Evolutionary conservation across 2,113 vertebrate genomes (phyloP), one percentile per base, ranked within the genome.

Genomic region (Urocolius indicus): DNA sequence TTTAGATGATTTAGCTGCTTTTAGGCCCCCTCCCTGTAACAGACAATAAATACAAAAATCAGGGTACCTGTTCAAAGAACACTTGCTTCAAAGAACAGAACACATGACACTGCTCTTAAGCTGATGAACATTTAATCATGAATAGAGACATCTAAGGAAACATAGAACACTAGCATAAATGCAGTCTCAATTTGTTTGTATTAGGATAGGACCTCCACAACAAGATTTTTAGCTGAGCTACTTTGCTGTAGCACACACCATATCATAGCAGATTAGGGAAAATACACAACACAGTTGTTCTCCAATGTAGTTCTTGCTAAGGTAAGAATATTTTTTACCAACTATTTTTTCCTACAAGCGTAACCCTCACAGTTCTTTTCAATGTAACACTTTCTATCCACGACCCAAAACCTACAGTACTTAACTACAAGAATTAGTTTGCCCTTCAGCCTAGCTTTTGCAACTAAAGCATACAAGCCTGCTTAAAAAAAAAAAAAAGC

Each of bases 1-100:
- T 98, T 98, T 98, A 90, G 98, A 97, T 49, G 97, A 95, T 87
- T 98, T 98, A 94, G 96, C 71, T 87, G 94, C 90, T 94, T 98
- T 98, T 92, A 98, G 89, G 13, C 92, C 74, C 43, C 95, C 97
- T 95, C 97, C 98, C 98, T 98, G 21, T 38, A 98, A 94, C 0
- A 97, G 92, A 96, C 41, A 97, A 97, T 67, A 27, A 87, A 78
- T 30, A 82, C 81, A 94, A 87, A 16, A 65, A n/a, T 23, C 23
- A 72, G 10, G 14, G 58, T 34, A 81, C 4, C 18, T 13, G 26
- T 30, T 79, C 66, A 63, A 82, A 90, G 5, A 69, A 45, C 11
- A 48, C n/a, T 22, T 29, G 48, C 61, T 32, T 71, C 17, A 63
- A 61, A 74, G 19, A 83, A 94, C 13, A 16, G 14, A 82, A 84